Percentiles rank a stretch among this genome's conserved stretches.
These are phyloP conservation scores for Xiphydria camelus DNA, from an alignment of 2,888 invertebrate species.

Conservation along the genomic window DNA sequence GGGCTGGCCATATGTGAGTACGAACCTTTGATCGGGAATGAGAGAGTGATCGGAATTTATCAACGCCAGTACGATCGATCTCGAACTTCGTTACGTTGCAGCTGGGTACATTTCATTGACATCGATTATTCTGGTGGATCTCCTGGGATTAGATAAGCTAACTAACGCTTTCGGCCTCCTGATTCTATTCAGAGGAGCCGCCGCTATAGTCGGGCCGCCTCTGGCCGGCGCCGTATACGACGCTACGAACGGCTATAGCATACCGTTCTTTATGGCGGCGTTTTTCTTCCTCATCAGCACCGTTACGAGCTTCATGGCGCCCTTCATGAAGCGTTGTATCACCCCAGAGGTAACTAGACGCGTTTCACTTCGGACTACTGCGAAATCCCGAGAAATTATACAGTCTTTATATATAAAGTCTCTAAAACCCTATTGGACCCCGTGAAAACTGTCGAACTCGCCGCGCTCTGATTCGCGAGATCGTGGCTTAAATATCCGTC, in stretches of 20 bases:
- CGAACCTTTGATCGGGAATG: too few relatives aligned
- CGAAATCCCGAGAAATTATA: too few relatives aligned
- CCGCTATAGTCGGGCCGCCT: conserved; percentile 85
- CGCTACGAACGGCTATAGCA: conserved; percentile 79
- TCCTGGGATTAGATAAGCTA: conserved; percentile 91
- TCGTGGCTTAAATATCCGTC: too few relatives aligned
- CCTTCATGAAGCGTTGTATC: conserved; percentile 67
- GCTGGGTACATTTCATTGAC: conserved; percentile 97
- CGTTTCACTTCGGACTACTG: too few relatives aligned
- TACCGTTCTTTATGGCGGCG: conserved; percentile 92
- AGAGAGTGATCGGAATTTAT: too few relatives aligned
- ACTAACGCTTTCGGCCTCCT: conserved; percentile 97
- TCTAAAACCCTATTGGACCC: too few relatives aligned
- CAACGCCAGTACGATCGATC: too few relatives aligned
- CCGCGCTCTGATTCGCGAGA: conserved; percentile 43
- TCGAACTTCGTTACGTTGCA: conserved; percentile 58
- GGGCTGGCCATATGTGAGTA: conserved; percentile 89
- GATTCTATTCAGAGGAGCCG: conserved; percentile 92
- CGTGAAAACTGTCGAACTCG: background rate
- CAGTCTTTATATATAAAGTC: too few relatives aligned
- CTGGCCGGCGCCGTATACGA: conserved; percentile 89
- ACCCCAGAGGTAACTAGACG: conserved; percentile 54
- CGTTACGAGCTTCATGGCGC: conserved; percentile 81
- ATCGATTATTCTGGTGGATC: conserved; percentile 95
- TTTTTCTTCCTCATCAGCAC: conserved; percentile 84